phyloP scores from a whole-genome alignment of 2,113 vertebrate genomes.

The Chroicocephalus ridibundus region DNA sequence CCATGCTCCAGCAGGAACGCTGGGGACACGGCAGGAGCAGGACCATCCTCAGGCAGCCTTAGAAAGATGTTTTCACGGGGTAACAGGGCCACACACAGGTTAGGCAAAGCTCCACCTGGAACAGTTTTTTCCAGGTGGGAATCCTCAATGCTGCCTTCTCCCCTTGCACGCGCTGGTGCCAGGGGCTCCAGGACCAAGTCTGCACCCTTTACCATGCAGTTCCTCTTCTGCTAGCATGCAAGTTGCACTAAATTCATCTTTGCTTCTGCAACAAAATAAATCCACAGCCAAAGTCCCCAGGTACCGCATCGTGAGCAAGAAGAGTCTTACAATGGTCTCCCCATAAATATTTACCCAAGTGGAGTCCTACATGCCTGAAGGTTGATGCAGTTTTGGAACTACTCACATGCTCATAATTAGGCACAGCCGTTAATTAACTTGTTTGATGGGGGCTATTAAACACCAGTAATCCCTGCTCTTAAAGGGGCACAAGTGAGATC shows the following conservation, averaged over 20 bases:
- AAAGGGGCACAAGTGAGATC: neutral
- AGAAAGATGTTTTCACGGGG: fast-evolving
- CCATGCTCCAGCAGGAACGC: neutral
- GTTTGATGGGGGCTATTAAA: neutral
- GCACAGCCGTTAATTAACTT: neutral
- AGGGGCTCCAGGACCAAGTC: neutral
- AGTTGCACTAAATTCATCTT: fast-evolving
- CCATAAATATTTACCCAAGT: fast-evolving
- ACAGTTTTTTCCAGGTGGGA: neutral
- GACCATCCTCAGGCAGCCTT: neutral
- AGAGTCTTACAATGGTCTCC: neutral
- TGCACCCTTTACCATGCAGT: neutral
- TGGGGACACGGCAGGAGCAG: fast-evolving
- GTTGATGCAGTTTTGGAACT: neutral
- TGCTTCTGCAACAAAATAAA: neutral
- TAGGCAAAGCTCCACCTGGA: neutral
- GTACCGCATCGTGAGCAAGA: fast-evolving
- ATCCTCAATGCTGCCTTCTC: neutral
- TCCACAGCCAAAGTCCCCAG: neutral
- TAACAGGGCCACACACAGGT: neutral
- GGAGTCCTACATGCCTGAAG: neutral
- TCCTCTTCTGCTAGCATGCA: neutral
- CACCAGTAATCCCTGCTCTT: neutral
- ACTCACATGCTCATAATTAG: neutral
- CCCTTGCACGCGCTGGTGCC: neutral